phyloP scores from a whole-genome alignment of 2,888 invertebrate genomes.

The Parelbella ahira region DNA sequence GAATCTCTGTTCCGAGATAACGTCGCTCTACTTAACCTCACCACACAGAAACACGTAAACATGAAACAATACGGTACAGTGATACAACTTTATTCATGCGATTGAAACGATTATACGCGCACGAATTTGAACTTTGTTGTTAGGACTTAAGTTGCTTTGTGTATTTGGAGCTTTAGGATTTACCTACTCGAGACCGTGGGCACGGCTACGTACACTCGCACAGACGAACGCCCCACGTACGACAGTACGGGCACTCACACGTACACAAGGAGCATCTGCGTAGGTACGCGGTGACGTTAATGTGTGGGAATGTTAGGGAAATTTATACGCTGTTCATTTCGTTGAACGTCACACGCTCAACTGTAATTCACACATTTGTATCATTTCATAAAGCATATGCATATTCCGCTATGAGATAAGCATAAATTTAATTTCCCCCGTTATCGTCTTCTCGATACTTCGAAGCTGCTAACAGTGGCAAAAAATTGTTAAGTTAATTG shows the following conservation, averaged over 20 bases:
- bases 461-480: conserved; percentile 19
- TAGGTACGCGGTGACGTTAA: conserved; percentile 50
- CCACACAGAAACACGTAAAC: conserved; percentile 77
- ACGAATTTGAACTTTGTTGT: conserved; percentile 36
- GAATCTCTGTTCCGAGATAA: conserved; percentile 76
- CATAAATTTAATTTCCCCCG: conserved; percentile 53
- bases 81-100: conserved; percentile 61
- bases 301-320: conserved; percentile 75
- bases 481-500: conserved; percentile 13
- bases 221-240: conserved; percentile 31
- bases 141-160: conserved; percentile 14
- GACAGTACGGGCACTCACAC: conserved; percentile 32
- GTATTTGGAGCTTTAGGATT: conserved; percentile 20
- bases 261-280: conserved; percentile 42
- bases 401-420: conserved; percentile 51
- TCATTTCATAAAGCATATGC: conserved; percentile 63
- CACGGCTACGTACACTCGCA: conserved; percentile 60
- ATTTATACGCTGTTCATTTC: conserved; percentile 72
- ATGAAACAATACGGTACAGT: conserved; percentile 80
- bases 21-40: conserved; percentile 80
- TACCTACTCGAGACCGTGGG: conserved; percentile 31
- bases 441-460: conserved; percentile 34
- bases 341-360: conserved; percentile 50
- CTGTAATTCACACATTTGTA: conserved; percentile 73
- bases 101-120: conserved; percentile 33